These are phyloP conservation scores for Melieria crassipennis DNA, from an alignment of 2,888 invertebrate genomes.

Conservation along the genomic window DNA sequence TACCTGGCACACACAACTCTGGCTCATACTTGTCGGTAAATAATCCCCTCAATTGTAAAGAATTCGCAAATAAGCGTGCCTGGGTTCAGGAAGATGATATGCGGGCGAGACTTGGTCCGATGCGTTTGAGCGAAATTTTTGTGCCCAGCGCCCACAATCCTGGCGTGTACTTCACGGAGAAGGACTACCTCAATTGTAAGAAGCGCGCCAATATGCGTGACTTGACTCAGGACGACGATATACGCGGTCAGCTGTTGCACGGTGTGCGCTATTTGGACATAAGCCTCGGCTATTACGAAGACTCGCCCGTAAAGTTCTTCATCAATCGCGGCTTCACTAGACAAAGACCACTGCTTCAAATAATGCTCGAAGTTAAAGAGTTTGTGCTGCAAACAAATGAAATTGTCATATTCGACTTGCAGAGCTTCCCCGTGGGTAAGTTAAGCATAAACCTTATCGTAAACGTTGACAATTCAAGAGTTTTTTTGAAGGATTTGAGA, in stretches of 20 bases:
- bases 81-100: too few species aligned
- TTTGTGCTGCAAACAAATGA: constrained; percentile 71
- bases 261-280: constrained; percentile 73
- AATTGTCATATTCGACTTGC: constrained; percentile 71
- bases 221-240: constrained; percentile 70
- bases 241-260: constrained; percentile 70
- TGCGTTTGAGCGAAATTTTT: constrained; percentile 60
- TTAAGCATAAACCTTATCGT: constrained; percentile 7
- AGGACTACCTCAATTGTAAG: too few species aligned
- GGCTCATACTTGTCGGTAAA: constrained; percentile 67
- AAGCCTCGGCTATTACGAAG: constrained; percentile 68
- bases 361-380: constrained; percentile 68
- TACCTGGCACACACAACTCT: constrained; percentile 79
- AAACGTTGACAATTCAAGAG: background rate
- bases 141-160: constrained; percentile 44
- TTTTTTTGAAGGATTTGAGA: constrained; percentile 63
- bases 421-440: constrained; percentile 71
- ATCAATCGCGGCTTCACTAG: constrained; percentile 70
- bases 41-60: too few species aligned
- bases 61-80: too few species aligned
- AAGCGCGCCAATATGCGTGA: constrained; percentile 64
- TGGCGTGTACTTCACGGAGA: too few species aligned
- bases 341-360: constrained; percentile 66
- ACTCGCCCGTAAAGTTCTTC: constrained; percentile 66
- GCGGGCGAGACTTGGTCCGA: constrained; percentile 58